Evolutionary conservation across 1,140 invertebrate genomes (phyloP).

Genomic region (Euwallacea fornicatus): DNA sequence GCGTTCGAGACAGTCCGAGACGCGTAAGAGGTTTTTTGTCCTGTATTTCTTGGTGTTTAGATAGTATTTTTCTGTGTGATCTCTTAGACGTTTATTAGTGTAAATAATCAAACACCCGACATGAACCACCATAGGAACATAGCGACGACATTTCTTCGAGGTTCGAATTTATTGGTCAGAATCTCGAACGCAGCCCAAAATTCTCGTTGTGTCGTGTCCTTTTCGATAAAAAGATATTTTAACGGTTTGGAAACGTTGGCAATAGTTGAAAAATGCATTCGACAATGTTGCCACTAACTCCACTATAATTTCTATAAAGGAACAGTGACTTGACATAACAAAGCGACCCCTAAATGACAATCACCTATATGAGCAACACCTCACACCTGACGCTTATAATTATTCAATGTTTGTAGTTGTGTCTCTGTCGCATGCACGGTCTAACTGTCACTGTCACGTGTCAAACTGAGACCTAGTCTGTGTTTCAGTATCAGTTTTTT

Average conservation of each 20-base stretch:
- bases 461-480: constrained; percentile 32
- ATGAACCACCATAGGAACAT: neutral
- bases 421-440: too few species aligned
- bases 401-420: too few species aligned
- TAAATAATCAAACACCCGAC: neutral
- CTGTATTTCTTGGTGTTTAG: constrained; percentile 23
- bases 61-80: neutral
- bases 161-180: constrained; percentile 3
- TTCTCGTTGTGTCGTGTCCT: too few species aligned
- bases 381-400: too few species aligned
- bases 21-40: constrained; percentile 23
- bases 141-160: constrained; percentile 10
- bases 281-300: too few species aligned
- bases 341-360: too few species aligned
- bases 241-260: too few species aligned
- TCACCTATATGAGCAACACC: too few species aligned
- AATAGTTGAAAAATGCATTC: too few species aligned
- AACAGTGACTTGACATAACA: too few species aligned
- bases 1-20: constrained; percentile 28
- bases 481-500: constrained; percentile 77
- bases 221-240: too few species aligned
- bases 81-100: neutral
- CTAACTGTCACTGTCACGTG: neutral
- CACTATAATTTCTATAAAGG: too few species aligned
- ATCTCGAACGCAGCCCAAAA: constrained; percentile 30